Evolutionary conservation across 2,888 invertebrate genomes (phyloP).

Genomic region (Oxycera nigricornis): DNA sequence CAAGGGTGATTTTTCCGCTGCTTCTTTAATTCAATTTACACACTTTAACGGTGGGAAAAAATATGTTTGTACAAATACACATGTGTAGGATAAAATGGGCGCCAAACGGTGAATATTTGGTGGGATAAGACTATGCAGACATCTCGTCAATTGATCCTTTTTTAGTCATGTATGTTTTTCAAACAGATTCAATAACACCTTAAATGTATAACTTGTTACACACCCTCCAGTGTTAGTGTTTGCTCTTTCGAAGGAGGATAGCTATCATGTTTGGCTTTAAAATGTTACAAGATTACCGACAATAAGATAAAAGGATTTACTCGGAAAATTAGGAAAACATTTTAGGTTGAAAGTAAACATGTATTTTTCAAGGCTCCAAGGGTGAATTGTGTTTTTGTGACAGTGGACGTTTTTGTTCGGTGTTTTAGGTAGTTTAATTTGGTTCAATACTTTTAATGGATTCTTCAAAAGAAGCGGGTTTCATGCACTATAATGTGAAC

Average conservation of each 20-base stretch:
- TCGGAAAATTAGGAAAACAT: not conserved
- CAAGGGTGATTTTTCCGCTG: not conserved
- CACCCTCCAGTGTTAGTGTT: not conserved
- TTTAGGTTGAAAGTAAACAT: not conserved
- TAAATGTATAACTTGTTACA: not conserved
- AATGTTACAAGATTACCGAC: conserved; percentile 1
- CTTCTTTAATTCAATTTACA: conserved; percentile 37
- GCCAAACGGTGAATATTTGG: not conserved
- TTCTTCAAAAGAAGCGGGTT: too few relatives aligned
- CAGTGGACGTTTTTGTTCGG: too few relatives aligned
- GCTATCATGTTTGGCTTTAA: conserved; percentile 24
- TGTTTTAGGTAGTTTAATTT: too few relatives aligned
- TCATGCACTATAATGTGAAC: too few relatives aligned
- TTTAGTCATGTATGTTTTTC: not conserved
- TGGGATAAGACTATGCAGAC: not conserved
- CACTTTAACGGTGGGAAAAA: not conserved
- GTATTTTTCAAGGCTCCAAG: too few relatives aligned
- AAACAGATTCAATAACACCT: not conserved
- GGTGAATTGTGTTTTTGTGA: too few relatives aligned
- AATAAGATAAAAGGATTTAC: conserved; percentile 17
- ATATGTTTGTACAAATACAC: not conserved
- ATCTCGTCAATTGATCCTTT: conserved; percentile 12
- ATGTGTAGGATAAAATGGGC: not conserved
- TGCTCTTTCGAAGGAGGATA: not conserved
- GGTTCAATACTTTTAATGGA: too few relatives aligned